phyloP scores from a whole-genome alignment of 2,888 invertebrate genomes.

The Calameuta pallipes region DNA sequence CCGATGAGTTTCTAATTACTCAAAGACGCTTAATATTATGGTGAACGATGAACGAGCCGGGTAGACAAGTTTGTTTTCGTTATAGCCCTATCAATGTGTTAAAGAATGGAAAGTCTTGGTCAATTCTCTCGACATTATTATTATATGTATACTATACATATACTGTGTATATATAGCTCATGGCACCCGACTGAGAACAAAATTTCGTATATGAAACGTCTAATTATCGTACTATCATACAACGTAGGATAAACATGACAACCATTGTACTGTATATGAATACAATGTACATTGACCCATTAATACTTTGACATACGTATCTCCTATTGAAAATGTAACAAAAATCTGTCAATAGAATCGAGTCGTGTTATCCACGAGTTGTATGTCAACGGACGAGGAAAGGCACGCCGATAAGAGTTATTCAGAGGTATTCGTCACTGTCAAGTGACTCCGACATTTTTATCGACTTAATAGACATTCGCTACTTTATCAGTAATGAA shows the following conservation, averaged over 20 bases:
- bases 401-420: background rate
- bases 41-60: background rate
- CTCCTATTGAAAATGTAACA: background rate
- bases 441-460: background rate
- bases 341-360: too few relatives aligned
- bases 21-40: constrained; percentile 4
- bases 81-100: background rate
- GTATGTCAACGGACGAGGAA: background rate
- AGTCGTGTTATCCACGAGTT: too few relatives aligned
- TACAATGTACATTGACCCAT: background rate
- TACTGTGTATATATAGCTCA: background rate
- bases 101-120: background rate
- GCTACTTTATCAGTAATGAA: background rate
- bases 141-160: background rate
- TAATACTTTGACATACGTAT: background rate
- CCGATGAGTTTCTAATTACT: constrained; percentile 1
- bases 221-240: background rate
- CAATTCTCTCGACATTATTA: background rate
- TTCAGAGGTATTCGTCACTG: background rate
- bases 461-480: background rate
- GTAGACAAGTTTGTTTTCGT: background rate
- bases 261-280: background rate
- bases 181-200: background rate
- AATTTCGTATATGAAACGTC: background rate
- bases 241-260: background rate